phyloP scores from a whole-genome alignment of 2,888 invertebrate species.

The Tachystola acroxantha region DNA sequence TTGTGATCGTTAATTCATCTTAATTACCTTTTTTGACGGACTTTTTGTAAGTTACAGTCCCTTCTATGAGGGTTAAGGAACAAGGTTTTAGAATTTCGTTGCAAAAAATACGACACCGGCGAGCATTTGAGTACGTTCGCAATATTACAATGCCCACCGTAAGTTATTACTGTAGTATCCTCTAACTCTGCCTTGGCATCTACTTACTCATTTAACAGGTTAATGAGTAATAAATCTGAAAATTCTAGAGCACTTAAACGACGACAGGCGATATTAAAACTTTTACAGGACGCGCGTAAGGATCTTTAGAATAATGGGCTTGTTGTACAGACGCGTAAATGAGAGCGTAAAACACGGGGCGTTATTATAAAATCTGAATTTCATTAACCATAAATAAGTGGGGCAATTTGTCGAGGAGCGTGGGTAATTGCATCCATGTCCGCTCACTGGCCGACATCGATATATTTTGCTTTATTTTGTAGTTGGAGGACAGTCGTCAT shows the following conservation, averaged over 20 bases:
- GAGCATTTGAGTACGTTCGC: too few species aligned
- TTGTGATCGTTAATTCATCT: slow-evolving; percentile 55
- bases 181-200: slow-evolving; percentile 9
- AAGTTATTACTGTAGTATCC: slow-evolving; percentile 6
- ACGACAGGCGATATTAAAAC: slow-evolving; percentile 21
- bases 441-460: slow-evolving; percentile 17
- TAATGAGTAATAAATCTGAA: slow-evolving; percentile 30
- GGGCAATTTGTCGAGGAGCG: slow-evolving; percentile 42
- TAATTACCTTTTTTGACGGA: slow-evolving; percentile 55
- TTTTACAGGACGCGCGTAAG: slow-evolving; percentile 26
- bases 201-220: slow-evolving; percentile 22
- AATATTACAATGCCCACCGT: not conserved
- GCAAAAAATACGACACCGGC: too few species aligned
- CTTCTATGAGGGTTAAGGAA: slow-evolving; percentile 14
- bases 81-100: too few species aligned
- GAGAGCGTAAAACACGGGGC: slow-evolving; percentile 37
- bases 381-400: slow-evolving; percentile 56
- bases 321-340: slow-evolving; percentile 46
- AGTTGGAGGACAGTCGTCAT: slow-evolving; percentile 4
- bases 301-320: slow-evolving; percentile 36
- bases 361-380: slow-evolving; percentile 57
- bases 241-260: slow-evolving; percentile 8
- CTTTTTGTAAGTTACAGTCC: slow-evolving; percentile 37
- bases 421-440: slow-evolving; percentile 43
- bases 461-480: slow-evolving; percentile 2